Evolutionary conservation across 2,113 vertebrate species (phyloP).

Genomic region (Thermophis baileyi): DNA sequence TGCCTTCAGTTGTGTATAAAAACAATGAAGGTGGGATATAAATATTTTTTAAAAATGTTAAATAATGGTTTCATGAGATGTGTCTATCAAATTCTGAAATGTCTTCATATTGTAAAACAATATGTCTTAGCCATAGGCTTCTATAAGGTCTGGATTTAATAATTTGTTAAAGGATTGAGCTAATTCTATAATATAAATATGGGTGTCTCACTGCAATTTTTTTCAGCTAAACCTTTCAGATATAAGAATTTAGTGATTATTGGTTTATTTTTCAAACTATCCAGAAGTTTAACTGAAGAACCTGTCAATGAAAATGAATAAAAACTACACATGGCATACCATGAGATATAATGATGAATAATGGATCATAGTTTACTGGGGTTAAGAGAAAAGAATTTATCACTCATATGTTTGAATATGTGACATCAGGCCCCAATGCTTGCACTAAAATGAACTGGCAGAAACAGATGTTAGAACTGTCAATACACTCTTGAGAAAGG

Average conservation of each 20-base stretch:
- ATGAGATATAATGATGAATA: neutral
- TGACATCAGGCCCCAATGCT: neutral
- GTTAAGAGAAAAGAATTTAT: neutral
- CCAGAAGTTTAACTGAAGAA: neutral
- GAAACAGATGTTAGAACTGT: neutral
- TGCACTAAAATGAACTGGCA: neutral
- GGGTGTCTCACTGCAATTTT: neutral
- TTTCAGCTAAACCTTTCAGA: neutral
- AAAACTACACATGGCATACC: neutral
- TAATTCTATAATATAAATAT: neutral
- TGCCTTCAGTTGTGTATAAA: no score
- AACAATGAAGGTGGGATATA: no score
- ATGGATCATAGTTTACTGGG: neutral
- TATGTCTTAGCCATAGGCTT: neutral
- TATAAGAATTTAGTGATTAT: neutral
- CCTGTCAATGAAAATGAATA: neutral
- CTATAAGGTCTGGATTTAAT: neutral
- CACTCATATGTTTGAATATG: neutral
- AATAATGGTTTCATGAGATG: neutral
- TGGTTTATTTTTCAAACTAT: neutral
- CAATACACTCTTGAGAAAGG: neutral
- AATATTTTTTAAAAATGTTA: neutral
- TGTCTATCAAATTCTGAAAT: neutral
- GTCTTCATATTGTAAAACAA: neutral
- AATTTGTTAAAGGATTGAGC: neutral